A percentile compares a stretch with the other conserved stretches of the same genome.
These are phyloP conservation scores for Momotus momota DNA, from an alignment of 2,797 vertebrate species.

Conservation along the genomic window DNA sequence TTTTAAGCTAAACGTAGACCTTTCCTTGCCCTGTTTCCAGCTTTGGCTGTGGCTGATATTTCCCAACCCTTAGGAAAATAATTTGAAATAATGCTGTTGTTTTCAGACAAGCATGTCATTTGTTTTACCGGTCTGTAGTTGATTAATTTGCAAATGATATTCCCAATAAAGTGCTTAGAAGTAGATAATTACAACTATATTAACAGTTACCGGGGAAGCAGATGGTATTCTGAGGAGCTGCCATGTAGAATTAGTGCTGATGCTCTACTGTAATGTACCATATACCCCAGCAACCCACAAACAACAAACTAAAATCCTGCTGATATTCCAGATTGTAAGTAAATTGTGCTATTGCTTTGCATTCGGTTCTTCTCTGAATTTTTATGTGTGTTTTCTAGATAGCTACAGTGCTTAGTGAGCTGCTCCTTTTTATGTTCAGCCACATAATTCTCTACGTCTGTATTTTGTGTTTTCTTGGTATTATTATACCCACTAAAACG, in stretches of 20 bases:
- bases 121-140: constrained; percentile 89
- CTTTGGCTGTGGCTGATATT: constrained; percentile 46
- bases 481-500: constrained; percentile 40
- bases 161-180: constrained; percentile 98
- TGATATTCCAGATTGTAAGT: constrained; percentile 85
- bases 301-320: constrained; percentile 81
- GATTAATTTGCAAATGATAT: constrained; percentile 98
- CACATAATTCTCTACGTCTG: constrained; percentile 44
- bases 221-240: constrained; percentile 96
- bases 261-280: constrained; percentile 90
- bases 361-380: constrained; percentile 74
- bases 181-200: constrained; percentile 99
- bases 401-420: constrained; percentile 73
- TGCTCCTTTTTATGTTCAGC: constrained; percentile 69
- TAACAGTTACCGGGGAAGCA: constrained; percentile 97
- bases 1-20: background rate
- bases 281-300: constrained; percentile 88
- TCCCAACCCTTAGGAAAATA: constrained; percentile 75
- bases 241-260: constrained; percentile 98
- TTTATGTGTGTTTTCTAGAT: constrained; percentile 78
- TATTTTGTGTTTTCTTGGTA: constrained; percentile 61
- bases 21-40: background rate
- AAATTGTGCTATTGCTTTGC: constrained; percentile 81
- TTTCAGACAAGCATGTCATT: constrained; percentile 84
- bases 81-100: constrained; percentile 79